Evolutionary conservation across 2,888 invertebrate genomes (phyloP).

Genomic region (Cheilosia urbana): DNA sequence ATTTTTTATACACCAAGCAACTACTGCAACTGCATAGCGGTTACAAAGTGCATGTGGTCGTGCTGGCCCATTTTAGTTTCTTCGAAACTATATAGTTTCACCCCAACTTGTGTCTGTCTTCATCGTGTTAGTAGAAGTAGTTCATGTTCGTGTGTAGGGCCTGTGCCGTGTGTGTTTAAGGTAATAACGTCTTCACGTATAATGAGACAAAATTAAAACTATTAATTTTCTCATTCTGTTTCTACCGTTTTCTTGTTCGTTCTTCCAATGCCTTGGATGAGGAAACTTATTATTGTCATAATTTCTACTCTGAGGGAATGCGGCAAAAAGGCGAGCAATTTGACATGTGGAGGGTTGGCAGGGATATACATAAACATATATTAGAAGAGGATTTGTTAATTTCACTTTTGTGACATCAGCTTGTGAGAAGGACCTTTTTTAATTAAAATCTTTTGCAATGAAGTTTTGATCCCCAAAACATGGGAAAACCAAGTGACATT

Average conservation of each 20-base stretch:
- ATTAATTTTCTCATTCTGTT: conserved; percentile 57
- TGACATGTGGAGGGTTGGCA: conserved; percentile 34
- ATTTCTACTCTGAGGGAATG: conserved; percentile 31
- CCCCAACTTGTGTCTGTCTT: conserved; percentile 52
- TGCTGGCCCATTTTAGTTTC: conserved; percentile 18
- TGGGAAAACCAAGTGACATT: conserved; percentile 21
- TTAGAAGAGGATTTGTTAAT: conserved; percentile 64
- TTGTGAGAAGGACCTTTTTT: conserved; percentile 47
- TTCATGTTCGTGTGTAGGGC: conserved; percentile 2
- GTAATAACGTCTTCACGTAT: conserved; percentile 65
- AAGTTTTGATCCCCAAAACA: conserved; percentile 42
- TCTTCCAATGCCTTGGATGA: conserved; percentile 10
- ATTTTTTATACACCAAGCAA: conserved; percentile 41
- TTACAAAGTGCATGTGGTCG: conserved; percentile 41
- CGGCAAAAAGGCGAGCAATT: conserved; percentile 24
- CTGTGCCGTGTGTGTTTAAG: conserved; percentile 55
- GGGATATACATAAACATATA: conserved; percentile 59
- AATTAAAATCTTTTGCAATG: conserved; percentile 56
- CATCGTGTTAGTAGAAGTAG: conserved; percentile 22
- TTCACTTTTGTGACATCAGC: conserved; percentile 65
- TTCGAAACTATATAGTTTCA: conserved; percentile 22
- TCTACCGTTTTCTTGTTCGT: neutral
- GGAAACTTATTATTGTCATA: conserved; percentile 69
- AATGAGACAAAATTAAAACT: conserved; percentile 72
- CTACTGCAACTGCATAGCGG: conserved; percentile 18